Conservation (phyloP, 2,797 vertebrate genomes). For the Psittacula derbiana region DNA sequence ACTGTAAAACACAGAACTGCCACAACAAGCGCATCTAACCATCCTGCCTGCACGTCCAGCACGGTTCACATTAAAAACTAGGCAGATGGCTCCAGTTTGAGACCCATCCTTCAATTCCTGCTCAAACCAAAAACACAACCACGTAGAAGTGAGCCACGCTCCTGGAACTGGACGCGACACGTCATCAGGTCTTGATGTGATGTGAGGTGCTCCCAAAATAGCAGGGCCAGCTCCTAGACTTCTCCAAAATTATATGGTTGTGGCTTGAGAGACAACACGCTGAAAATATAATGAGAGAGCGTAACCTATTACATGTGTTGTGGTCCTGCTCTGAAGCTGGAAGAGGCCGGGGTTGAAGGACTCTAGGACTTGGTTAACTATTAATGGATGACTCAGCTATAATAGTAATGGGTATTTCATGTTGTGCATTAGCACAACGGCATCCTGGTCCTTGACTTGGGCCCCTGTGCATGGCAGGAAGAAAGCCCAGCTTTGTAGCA, state of each 20-base stretch:
- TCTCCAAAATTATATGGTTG: constrained; percentile 22
- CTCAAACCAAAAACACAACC: not conserved
- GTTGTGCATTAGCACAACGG: not conserved
- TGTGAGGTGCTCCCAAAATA: not conserved
- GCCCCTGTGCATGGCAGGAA: not conserved
- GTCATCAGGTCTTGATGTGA: not conserved
- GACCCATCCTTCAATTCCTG: not conserved
- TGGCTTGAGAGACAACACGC: not conserved
- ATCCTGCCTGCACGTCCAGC: not conserved
- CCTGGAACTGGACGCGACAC: not conserved
- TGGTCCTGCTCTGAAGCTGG: constrained; percentile 7
- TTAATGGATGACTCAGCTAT: constrained; percentile 60
- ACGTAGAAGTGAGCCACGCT: not conserved
- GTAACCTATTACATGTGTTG: not conserved
- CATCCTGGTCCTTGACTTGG: not conserved
- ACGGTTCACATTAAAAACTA: not conserved
- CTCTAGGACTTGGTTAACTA: constrained; percentile 40
- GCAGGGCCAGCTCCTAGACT: not conserved
- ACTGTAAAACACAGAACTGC: not conserved
- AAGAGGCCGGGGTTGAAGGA: not conserved
- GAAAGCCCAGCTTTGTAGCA: fast-evolving
- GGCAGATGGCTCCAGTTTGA: not conserved
- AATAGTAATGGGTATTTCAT: not conserved
- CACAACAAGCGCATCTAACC: not conserved
- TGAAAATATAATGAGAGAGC: constrained; percentile 35